Evolutionary conservation across 2,888 invertebrate genomes (phyloP), one percentile per base, ranked within the genome.

Genomic region (Macrosoma leucophasiata): DNA sequence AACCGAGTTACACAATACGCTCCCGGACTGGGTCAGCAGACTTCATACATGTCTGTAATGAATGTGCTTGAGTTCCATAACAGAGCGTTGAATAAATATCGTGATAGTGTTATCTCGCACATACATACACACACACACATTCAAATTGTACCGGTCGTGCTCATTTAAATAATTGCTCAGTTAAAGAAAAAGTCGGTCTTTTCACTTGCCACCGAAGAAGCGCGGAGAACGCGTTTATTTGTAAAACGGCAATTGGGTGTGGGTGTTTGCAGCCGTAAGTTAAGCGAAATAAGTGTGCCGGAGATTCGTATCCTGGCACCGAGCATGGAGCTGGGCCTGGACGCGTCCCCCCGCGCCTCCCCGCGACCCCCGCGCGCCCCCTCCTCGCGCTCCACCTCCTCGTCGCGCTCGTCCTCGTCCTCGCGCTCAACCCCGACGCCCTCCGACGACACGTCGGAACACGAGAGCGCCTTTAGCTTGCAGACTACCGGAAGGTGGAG

Each of bases 261-360:
- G 52, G 62, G 55, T 68, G 49, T 75, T 72, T 72, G 56, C 84
- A 89, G 88, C 85, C 88, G 88, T 84, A 90, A 89, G 84, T 86
- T 88, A 86, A 90, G 89, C 86, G 87, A 89, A 72, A 86, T 91
- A 87, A 88, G 89, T 78, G 88, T 92, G 54, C 93, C 93, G 50
- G 91, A 91, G 87, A 93, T 93, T 67, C 90, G 92, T 64, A 91
- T 93, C 62, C 85, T 92, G 86, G 91, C 92, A 68, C 91, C 93
- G 58, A 92, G 92, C 75, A 85, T 91, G 87, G 93, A 93, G 85
- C 87, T 90, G 62, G 91, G 92, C 59, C 86, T 92, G 81, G 91
- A 92, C 78, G 73, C 70, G 56, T 68, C 85, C 58, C 59, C 79
- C 58, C 52, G 58, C 59, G 66, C 50, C 20, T 37, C 58, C 58